Conservation (phyloP, 2,113 vertebrate species). For the Crocuta crocuta region DNA sequence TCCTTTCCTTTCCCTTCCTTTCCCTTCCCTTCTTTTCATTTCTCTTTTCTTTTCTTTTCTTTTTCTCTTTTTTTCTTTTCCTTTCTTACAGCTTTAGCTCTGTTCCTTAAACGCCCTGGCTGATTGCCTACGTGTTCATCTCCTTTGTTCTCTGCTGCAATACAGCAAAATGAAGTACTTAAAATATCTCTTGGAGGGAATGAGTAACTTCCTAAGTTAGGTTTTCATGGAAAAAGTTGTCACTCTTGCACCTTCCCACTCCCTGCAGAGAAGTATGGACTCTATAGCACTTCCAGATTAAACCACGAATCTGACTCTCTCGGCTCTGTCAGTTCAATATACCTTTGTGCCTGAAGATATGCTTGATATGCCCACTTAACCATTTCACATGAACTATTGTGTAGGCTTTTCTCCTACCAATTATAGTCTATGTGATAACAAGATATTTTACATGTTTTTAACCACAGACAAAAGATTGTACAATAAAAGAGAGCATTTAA, state of each 20-base stretch:
- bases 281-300: background rate
- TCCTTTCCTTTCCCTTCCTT: background rate
- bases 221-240: background rate
- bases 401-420: background rate
- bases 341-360: background rate
- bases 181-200: background rate
- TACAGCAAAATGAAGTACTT: background rate
- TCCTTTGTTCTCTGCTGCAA: conserved; percentile 54
- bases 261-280: background rate
- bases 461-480: background rate
- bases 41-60: background rate
- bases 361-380: background rate
- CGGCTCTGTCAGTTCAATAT: background rate
- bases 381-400: background rate
- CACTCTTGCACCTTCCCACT: background rate
- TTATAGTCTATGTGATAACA: background rate
- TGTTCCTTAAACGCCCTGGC: background rate
- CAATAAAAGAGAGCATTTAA: background rate
- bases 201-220: conserved; percentile 21
- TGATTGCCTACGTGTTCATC: background rate
- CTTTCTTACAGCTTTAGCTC: background rate
- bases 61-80: background rate
- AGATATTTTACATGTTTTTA: conserved; percentile 49
- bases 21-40: background rate
- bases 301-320: background rate